phyloP scores from a whole-genome alignment of 2,888 invertebrate genomes.

The Pogonocherus hispidulus region DNA sequence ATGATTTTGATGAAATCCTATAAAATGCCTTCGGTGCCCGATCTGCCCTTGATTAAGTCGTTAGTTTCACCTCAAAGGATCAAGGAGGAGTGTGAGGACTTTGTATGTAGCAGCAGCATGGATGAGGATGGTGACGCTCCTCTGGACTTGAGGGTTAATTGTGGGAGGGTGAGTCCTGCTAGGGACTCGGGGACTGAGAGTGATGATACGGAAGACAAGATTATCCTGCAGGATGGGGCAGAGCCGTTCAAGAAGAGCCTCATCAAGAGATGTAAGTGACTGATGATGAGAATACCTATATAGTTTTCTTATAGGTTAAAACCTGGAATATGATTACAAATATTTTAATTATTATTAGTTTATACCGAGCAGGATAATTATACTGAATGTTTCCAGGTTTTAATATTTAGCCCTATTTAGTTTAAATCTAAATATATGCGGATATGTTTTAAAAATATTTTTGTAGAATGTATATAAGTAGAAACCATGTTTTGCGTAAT shows the following conservation, averaged over 20 bases:
- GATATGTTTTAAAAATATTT: too few relatives aligned
- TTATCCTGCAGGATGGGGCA: slow-evolving; percentile 71
- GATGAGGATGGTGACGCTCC: slow-evolving; percentile 72
- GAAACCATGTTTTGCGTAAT: too few relatives aligned
- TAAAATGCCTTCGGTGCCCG: slow-evolving; percentile 57
- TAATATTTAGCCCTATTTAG: too few relatives aligned
- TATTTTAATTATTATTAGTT: too few relatives aligned
- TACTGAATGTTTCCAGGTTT: too few relatives aligned
- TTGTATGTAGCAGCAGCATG: slow-evolving; percentile 50
- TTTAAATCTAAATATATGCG: too few relatives aligned
- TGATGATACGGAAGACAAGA: slow-evolving; percentile 80
- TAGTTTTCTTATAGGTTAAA: too few relatives aligned
- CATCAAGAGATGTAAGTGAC: slow-evolving; percentile 93
- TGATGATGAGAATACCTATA: background rate
- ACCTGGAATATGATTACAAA: too few relatives aligned
- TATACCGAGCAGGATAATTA: too few relatives aligned
- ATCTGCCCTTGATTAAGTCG: slow-evolving; percentile 51
- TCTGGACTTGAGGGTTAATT: slow-evolving; percentile 82
- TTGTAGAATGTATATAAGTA: too few relatives aligned
- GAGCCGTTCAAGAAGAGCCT: slow-evolving; percentile 91
- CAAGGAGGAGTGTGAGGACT: slow-evolving; percentile 57
- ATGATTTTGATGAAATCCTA: slow-evolving; percentile 55
- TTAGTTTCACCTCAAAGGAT: slow-evolving; percentile 51
- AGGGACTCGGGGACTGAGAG: slow-evolving; percentile 83
- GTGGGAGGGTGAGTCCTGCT: slow-evolving; percentile 70